These are phyloP conservation scores for Lordiphosa collinella DNA, from an alignment of 1,140 invertebrate species.

Conservation along the genomic window DNA sequence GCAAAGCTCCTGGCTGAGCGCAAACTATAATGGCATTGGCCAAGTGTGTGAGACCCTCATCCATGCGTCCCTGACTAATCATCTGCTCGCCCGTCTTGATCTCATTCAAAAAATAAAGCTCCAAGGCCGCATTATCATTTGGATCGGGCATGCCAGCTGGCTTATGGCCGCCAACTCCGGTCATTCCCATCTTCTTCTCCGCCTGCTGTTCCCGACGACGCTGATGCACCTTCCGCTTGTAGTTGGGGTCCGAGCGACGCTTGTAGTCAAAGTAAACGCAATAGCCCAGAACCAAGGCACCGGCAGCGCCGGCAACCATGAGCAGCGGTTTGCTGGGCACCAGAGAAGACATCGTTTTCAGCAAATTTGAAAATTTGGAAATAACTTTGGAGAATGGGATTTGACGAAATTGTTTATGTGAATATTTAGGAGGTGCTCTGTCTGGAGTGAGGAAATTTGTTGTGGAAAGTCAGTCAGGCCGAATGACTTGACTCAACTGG, in stretches of 20 bases:
- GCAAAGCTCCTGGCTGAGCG: slow-evolving; percentile 9
- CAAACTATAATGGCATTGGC: slow-evolving; percentile 36
- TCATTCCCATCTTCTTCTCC: neutral
- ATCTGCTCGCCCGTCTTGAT: slow-evolving; percentile 16
- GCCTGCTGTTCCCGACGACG: slow-evolving; percentile 5
- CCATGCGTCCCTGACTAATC: slow-evolving; percentile 7
- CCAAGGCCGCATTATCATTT: neutral
- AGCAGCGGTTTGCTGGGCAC: neutral
- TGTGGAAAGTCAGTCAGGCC: too few relatives aligned
- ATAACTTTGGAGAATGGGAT: neutral
- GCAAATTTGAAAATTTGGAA: neutral
- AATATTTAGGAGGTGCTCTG: too few relatives aligned
- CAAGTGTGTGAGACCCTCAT: slow-evolving; percentile 31
- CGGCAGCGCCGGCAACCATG: neutral
- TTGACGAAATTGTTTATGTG: too few relatives aligned
- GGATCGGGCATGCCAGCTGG: neutral
- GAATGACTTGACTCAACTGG: too few relatives aligned
- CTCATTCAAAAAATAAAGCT: slow-evolving; percentile 17
- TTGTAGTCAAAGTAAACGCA: slow-evolving; percentile 97
- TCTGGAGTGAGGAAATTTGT: too few relatives aligned
- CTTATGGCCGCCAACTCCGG: neutral
- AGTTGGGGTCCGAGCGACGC: slow-evolving; percentile 93
- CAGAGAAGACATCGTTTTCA: neutral
- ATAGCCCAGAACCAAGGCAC: slow-evolving; percentile 85
- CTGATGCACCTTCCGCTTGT: slow-evolving; percentile 94